Evolutionary conservation across 2,888 invertebrate genomes (phyloP).

Genomic region (Netelia inedita): DNA sequence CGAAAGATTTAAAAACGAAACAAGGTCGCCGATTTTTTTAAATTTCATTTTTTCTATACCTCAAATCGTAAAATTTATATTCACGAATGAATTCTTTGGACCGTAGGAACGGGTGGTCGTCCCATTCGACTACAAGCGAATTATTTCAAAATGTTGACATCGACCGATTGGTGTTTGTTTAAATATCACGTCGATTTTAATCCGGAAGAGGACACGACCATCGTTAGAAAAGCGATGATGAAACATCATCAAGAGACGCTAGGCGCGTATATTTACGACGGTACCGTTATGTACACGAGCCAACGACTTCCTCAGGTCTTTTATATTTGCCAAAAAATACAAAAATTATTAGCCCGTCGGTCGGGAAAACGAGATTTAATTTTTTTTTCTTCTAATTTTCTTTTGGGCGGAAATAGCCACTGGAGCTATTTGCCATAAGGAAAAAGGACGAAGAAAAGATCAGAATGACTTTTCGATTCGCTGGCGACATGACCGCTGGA

Average conservation of each 20-base stretch:
- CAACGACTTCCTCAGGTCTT: constrained; percentile 84
- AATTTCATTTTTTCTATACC: constrained; percentile 24
- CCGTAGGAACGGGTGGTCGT: constrained; percentile 86
- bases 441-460: constrained; percentile 86
- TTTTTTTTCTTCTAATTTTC: background rate
- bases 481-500: constrained; percentile 88
- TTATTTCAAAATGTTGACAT: constrained; percentile 89
- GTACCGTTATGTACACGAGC: constrained; percentile 89
- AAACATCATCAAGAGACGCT: constrained; percentile 86
- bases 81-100: background rate
- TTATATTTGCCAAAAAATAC: background rate
- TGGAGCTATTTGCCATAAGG: constrained; percentile 88
- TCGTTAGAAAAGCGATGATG: constrained; percentile 87
- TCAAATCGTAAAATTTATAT: constrained; percentile 16
- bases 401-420: constrained; percentile 82
- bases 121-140: constrained; percentile 87
- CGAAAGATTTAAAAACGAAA: constrained; percentile 77
- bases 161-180: constrained; percentile 90
- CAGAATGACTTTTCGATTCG: constrained; percentile 87
- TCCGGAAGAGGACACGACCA: constrained; percentile 90
- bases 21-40: constrained; percentile 76
- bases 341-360: background rate
- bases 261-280: constrained; percentile 91
- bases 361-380: background rate
- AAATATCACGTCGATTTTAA: constrained; percentile 91